Percentiles rank a stretch among this genome's conserved stretches.
Conservation (phyloP, 1,140 invertebrate genomes). For the Drosophila auraria region DNA sequence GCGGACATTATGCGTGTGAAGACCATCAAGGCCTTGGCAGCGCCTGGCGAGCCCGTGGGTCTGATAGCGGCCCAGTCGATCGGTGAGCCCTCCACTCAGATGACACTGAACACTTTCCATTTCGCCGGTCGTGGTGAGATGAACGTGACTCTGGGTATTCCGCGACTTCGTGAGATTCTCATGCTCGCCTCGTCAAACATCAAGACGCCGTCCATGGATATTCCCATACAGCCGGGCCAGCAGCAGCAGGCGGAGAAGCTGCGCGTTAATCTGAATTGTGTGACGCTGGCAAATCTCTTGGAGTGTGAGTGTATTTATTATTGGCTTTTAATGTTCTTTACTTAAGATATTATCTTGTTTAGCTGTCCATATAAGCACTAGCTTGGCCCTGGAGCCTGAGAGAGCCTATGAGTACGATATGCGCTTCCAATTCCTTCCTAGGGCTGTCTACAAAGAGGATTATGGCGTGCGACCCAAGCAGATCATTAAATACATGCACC, state of each 20-base stretch:
- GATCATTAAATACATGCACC: conserved; percentile 89
- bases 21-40: conserved; percentile 90
- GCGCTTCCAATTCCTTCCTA: conserved; percentile 90
- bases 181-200: conserved; percentile 97
- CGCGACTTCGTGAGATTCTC: conserved; percentile 97
- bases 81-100: conserved; percentile 99
- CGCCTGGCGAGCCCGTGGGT: conserved; percentile 98
- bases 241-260: conserved; percentile 89
- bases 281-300: conserved; percentile 92
- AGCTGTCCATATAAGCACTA: conserved; percentile 88
- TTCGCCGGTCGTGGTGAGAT: conserved; percentile 99
- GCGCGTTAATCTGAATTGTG: conserved; percentile 90
- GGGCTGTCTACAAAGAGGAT: conserved; percentile 89
- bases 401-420: conserved; percentile 87
- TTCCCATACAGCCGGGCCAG: conserved; percentile 90
- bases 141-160: conserved; percentile 99
- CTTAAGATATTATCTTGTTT: not conserved
- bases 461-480: conserved; percentile 89
- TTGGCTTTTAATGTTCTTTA: not conserved
- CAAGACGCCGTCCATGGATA: conserved; percentile 98
- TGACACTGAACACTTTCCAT: conserved; percentile 99
- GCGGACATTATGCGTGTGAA: conserved; percentile 91
- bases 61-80: conserved; percentile 97
- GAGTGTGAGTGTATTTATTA: conserved; percentile 86
- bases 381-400: conserved; percentile 86